Conservation (phyloP, 1,140 invertebrate genomes). For the Trichomalopsis sarcophagae region DNA sequence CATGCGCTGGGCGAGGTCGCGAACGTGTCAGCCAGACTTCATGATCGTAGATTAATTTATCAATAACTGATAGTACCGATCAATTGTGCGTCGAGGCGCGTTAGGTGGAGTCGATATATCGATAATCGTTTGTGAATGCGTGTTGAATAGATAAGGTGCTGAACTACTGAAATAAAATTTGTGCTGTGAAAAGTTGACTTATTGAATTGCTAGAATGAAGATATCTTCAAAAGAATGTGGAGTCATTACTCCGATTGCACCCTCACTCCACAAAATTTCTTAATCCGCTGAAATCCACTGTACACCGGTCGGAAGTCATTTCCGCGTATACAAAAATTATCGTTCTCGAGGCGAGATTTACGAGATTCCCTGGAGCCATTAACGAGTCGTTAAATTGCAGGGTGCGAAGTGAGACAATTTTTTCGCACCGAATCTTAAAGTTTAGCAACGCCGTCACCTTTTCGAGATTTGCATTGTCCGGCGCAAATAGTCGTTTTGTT, state of each 20-base stretch:
- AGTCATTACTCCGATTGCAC: no score
- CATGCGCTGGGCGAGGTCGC: neutral
- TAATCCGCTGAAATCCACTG: no score
- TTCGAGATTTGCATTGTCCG: neutral
- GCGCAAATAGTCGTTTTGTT: neutral
- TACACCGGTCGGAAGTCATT: no score
- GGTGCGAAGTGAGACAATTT: neutral
- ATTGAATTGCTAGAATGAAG: no score
- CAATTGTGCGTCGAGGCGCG: neutral
- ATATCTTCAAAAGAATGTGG: no score
- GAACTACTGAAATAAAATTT: no score
- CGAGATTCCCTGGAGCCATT: neutral
- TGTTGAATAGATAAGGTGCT: neutral
- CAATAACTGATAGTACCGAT: conserved; percentile 24
- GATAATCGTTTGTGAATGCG: neutral
- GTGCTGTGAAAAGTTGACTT: no score
- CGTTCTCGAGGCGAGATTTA: no score
- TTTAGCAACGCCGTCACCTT: no score
- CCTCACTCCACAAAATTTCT: no score
- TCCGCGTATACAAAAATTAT: no score
- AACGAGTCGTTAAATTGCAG: neutral
- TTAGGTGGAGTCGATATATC: neutral
- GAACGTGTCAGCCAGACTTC: neutral
- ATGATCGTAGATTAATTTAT: conserved; percentile 21
- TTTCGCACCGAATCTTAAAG: no score